Conservation (phyloP, 2,888 invertebrate species). For the Habrosyne pyritoides region DNA sequence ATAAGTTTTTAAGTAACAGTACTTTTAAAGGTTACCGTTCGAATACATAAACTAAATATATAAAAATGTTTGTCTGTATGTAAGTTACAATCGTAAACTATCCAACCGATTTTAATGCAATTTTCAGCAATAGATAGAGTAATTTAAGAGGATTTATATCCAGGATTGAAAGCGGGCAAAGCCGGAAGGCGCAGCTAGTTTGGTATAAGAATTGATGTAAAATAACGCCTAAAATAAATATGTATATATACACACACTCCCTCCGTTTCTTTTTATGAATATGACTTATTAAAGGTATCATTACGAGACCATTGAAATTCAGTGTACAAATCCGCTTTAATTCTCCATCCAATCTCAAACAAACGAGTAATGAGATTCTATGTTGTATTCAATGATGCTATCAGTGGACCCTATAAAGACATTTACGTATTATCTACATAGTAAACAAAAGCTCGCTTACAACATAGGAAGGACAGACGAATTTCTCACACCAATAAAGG, state of each 20-base stretch:
- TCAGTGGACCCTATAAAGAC: conserved; percentile 8
- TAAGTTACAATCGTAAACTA: too few species aligned
- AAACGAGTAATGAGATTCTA: background rate
- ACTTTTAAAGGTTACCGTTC: background rate
- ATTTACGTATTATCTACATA: background rate
- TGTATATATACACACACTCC: too few species aligned
- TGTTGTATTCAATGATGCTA: background rate
- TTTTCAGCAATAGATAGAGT: too few species aligned
- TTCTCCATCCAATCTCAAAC: background rate
- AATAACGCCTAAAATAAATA: background rate
- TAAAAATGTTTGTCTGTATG: too few species aligned
- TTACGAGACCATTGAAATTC: background rate
- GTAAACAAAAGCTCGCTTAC: background rate
- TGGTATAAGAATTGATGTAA: too few species aligned
- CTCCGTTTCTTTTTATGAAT: too few species aligned
- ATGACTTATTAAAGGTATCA: too few species aligned
- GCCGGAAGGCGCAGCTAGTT: too few species aligned
- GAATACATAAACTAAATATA: background rate
- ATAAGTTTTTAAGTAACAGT: too few species aligned
- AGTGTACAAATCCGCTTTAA: background rate
- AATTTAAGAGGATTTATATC: too few species aligned
- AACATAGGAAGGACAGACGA: background rate
- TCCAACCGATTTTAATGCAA: too few species aligned
- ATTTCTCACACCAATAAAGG: conserved; percentile 5
- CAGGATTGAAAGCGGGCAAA: too few species aligned